Base-by-base conservation (phyloP, 2,888 invertebrate genomes). In the Chirona hameri region DNA sequence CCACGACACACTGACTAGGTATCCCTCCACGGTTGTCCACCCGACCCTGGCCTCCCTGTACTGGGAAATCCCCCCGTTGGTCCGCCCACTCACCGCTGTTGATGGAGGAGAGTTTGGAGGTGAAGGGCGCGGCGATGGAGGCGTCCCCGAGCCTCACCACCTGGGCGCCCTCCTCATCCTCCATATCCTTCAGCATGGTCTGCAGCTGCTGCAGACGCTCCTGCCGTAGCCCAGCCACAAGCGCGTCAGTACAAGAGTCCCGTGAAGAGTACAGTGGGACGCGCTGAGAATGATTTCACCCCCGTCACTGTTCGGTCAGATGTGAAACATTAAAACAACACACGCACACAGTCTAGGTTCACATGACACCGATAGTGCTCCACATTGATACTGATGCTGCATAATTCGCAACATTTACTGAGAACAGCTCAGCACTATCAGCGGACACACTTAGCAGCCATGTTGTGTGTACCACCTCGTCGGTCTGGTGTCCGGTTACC, bases 71-170 rank as follows among this genome's bases (percentile, higher is more conserved):
- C 39, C 39, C 39, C 39, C 39, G 39, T 7, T 39, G 4, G 39
- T 39, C 39, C 39, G 7, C 39, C 7, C 39, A 39, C 39, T 39
- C 2, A 39, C 39, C 39, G 4, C 39, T 97, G 87, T 94, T 92
- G 87, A 98, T 96, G 72, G 98, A 98, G 14, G 98, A 97, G 84
- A 96, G 91, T 89, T 97, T 96, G 86, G 98, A 98, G 0, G 99
- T 99, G 87, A 99, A 99, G 0, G 99, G 99, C 5, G 99, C 98
- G 0, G 99, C 99, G 83, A 99, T 99, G 86, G 97, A 98, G 4
- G 99, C 99, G 89, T 99, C 99, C 3, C 99, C 99, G 82, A 99
- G 89, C 88, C 98, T 94, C 0, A 99, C 98, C 81, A 99, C 91
- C 86, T 95, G 94, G 1, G 93, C 92, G 86, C 93, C 92, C 82